Evolutionary conservation across 2,797 vertebrate genomes (phyloP).

Genomic region (Gallinago solitaria): DNA sequence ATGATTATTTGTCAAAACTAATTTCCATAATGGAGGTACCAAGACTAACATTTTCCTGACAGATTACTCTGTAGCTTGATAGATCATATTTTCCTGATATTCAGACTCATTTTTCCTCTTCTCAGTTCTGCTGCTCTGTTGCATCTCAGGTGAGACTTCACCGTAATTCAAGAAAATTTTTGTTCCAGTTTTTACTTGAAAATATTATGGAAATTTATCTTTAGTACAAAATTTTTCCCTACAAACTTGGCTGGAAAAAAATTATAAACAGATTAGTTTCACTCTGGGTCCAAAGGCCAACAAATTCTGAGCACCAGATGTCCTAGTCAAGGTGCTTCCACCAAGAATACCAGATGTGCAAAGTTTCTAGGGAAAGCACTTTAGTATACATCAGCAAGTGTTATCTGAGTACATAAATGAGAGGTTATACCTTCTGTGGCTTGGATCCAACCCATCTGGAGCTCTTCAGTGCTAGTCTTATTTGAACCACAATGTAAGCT

Average conservation of each 20-base stretch:
- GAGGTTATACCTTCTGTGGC: not conserved
- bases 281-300: not conserved
- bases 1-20: constrained; percentile 2
- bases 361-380: not conserved
- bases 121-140: not conserved
- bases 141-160: not conserved
- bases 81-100: not conserved
- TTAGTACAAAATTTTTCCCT: not conserved
- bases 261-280: not conserved
- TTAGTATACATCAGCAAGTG: not conserved
- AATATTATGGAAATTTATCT: not conserved
- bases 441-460: not conserved
- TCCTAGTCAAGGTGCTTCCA: not conserved
- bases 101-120: not conserved
- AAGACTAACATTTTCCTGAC: not conserved
- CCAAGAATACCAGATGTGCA: not conserved
- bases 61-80: not conserved
- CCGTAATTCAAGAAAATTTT: not conserved
- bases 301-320: not conserved
- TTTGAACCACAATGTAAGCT: not conserved
- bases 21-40: not conserved
- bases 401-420: not conserved
- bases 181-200: not conserved
- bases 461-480: not conserved
- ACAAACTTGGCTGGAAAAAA: not conserved